phyloP scores from a whole-genome alignment of 92 coral and sea anemone species.

The Hydrozoanthus gracilis region DNA sequence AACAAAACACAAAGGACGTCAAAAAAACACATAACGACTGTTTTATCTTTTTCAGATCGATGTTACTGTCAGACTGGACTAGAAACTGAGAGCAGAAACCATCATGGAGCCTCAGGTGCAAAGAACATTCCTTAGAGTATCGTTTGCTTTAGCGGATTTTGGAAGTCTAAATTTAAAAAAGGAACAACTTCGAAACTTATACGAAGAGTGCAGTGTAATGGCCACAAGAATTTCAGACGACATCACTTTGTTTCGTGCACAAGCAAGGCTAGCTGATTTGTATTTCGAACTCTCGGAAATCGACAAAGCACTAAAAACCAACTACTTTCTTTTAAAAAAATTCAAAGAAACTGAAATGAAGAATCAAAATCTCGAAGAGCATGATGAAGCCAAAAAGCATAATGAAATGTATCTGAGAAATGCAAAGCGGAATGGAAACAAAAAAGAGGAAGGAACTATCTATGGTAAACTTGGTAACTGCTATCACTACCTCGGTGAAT shows the following conservation, averaged over 20 bases:
- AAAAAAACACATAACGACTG: too few relatives aligned
- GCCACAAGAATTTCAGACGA: background rate
- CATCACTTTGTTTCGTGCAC: background rate
- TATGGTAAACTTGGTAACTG: background rate
- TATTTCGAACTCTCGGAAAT: background rate
- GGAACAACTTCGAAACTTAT: background rate
- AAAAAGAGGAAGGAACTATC: background rate
- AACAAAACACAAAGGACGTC: too few relatives aligned
- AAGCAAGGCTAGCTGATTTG: background rate
- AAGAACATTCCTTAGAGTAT: background rate
- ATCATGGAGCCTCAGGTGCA: background rate
- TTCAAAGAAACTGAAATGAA: background rate
- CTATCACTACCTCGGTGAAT: background rate
- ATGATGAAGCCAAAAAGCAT: background rate
- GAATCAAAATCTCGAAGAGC: background rate
- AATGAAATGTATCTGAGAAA: background rate
- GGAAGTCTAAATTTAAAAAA: background rate
- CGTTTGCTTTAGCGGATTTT: background rate
- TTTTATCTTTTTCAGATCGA: background rate
- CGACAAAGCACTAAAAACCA: background rate
- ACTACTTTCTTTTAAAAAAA: background rate
- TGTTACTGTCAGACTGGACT: background rate
- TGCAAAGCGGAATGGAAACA: background rate
- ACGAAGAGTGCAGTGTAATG: background rate
- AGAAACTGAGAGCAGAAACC: too few relatives aligned